Percentiles rank a stretch among this genome's conserved stretches.
Conservation (phyloP, 2,113 vertebrate species). For the Serinus canaria region DNA sequence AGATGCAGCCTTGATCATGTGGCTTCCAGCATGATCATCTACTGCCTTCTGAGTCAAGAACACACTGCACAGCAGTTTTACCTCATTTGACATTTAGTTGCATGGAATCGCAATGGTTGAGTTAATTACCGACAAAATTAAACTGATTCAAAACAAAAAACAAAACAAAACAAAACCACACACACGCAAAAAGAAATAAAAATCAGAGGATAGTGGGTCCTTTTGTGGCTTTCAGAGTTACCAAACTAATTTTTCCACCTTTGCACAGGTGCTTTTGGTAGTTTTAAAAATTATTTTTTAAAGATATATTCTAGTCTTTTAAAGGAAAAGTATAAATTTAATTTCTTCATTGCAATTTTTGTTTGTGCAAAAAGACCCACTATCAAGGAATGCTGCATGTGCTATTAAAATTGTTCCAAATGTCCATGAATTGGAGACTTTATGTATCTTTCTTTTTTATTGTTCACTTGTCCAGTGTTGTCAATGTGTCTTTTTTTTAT, state of each 20-base stretch:
- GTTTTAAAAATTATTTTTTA: slow-evolving; percentile 69
- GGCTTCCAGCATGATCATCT: slow-evolving; percentile 90
- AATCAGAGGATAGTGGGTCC: slow-evolving; percentile 97
- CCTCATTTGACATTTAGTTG: slow-evolving; percentile 87
- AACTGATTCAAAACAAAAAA: slow-evolving; percentile 1
- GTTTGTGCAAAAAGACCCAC: slow-evolving; percentile 98
- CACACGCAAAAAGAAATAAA: not conserved
- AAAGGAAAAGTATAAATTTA: slow-evolving; percentile 66
- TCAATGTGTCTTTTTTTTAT: slow-evolving; percentile 63
- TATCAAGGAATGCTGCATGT: slow-evolving; percentile 92
- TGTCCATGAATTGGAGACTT: slow-evolving; percentile 80
- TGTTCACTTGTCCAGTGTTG: slow-evolving; percentile 78
- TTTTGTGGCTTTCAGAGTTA: slow-evolving; percentile 97
- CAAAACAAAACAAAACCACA: not conserved
- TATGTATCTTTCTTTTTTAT: slow-evolving; percentile 71
- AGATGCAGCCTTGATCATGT: slow-evolving; percentile 95
- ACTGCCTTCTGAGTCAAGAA: slow-evolving; percentile 94
- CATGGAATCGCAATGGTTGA: slow-evolving; percentile 79
- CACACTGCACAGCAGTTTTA: slow-evolving; percentile 88
- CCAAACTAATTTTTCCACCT: slow-evolving; percentile 74
- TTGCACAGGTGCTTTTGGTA: slow-evolving; percentile 75
- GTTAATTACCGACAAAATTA: slow-evolving; percentile 75
- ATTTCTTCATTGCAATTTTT: slow-evolving; percentile 71
- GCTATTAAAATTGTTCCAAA: slow-evolving; percentile 77
- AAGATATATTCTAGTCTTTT: slow-evolving; percentile 74